Conservation (phyloP, 2,113 vertebrate species). For the Mormoops blainvillei region DNA sequence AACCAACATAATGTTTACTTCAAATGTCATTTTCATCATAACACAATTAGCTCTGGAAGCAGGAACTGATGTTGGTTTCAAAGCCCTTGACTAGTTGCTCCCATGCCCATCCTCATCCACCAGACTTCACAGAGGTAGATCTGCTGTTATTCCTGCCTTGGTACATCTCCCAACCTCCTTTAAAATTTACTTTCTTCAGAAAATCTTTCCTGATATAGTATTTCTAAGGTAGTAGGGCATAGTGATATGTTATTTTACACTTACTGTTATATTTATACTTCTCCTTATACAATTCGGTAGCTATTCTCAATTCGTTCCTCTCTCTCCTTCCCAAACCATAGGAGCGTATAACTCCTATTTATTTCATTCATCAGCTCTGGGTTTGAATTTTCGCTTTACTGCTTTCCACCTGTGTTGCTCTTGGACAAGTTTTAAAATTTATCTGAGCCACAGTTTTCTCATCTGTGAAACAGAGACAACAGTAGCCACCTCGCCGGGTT, state of each 20-base stretch:
- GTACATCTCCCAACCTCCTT: not conserved
- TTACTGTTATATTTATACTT: not conserved
- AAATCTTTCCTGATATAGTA: not conserved
- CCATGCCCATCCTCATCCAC: not conserved
- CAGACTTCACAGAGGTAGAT: not conserved
- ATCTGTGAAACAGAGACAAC: not conserved
- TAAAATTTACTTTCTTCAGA: not conserved
- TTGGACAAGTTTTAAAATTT: not conserved
- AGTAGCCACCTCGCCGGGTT: not conserved
- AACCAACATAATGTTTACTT: not conserved
- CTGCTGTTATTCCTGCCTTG: not conserved
- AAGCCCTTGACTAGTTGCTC: not conserved
- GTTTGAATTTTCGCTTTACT: not conserved
- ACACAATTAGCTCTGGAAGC: not conserved
- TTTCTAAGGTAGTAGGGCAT: not conserved
- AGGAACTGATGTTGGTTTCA: not conserved
- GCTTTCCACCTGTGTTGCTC: not conserved
- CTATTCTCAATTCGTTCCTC: not conserved
- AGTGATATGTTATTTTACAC: not conserved
- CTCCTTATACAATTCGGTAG: not conserved
- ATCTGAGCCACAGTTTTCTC: not conserved
- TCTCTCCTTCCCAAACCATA: not conserved
- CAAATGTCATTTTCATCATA: not conserved
- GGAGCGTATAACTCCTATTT: not conserved
- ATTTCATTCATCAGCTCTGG: not conserved